These are phyloP conservation scores for Halyomorpha halys DNA, from an alignment of 1,140 invertebrate species.

Conservation along the genomic window DNA sequence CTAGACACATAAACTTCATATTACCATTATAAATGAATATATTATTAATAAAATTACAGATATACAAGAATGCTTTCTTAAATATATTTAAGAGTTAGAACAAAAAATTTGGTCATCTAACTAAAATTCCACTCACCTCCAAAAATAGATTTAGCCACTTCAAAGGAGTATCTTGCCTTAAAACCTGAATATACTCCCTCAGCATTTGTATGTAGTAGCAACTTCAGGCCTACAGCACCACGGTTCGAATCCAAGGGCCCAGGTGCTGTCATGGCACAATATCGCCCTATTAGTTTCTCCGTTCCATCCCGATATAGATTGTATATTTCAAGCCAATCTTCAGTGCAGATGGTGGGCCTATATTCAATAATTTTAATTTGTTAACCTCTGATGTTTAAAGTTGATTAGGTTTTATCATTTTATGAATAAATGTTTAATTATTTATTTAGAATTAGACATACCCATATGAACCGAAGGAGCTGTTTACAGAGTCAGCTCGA, in stretches of 20 bases:
- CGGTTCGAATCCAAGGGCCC: constrained; percentile 81
- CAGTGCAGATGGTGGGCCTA: constrained; percentile 56
- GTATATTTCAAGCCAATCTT: constrained; percentile 89
- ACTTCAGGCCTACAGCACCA: constrained; percentile 68
- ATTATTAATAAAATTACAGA: too few species aligned
- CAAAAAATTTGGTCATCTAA: too few species aligned
- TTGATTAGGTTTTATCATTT: background rate
- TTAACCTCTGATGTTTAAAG: too few species aligned
- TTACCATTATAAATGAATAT: too few species aligned
- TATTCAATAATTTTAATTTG: background rate
- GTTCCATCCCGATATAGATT: constrained; percentile 70
- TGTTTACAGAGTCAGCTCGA: constrained; percentile 50
- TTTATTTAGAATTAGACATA: constrained; percentile 34
- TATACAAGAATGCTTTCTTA: too few species aligned
- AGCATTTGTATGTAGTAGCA: constrained; percentile 72
- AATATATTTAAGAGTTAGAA: too few species aligned
- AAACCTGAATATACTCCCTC: constrained; percentile 81
- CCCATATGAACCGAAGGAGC: constrained; percentile 46
- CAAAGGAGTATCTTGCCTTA: constrained; percentile 79
- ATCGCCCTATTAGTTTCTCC: constrained; percentile 72
- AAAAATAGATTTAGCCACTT: constrained; percentile 73
- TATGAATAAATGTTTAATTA: background rate
- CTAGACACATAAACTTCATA: too few species aligned
- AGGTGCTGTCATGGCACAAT: constrained; percentile 71
- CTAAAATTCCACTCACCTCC: constrained; percentile 44